Evolutionary conservation across 2,888 invertebrate genomes (phyloP).

Genomic region (Hololepta plana): DNA sequence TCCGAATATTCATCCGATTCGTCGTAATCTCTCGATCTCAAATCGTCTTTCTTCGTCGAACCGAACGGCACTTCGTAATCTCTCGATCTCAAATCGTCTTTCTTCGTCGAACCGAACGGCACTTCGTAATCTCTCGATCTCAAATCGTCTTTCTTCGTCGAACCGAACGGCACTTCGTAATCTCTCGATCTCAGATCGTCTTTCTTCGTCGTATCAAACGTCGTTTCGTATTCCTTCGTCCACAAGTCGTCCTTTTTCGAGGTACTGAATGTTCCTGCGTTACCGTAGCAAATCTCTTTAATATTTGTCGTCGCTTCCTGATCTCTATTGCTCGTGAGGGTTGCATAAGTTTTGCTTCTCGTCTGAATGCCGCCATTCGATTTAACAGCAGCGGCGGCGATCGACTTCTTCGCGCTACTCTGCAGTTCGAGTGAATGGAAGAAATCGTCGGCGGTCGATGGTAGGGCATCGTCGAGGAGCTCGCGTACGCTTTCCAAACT

Average conservation of each 20-base stretch:
- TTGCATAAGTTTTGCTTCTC: slow-evolving; percentile 27
- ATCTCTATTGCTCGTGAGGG: slow-evolving; percentile 11
- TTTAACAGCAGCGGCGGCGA: slow-evolving; percentile 8
- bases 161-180: slow-evolving; percentile 34
- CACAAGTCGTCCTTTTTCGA: slow-evolving; percentile 38
- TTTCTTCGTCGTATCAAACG: slow-evolving; percentile 40
- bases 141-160: slow-evolving; percentile 46
- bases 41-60: slow-evolving; percentile 26
- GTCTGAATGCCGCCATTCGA: slow-evolving; percentile 23
- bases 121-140: slow-evolving; percentile 38
- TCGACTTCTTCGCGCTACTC: slow-evolving; percentile 45
- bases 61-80: slow-evolving; percentile 32
- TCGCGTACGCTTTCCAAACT: slow-evolving; percentile 19
- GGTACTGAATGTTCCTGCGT: slow-evolving; percentile 16
- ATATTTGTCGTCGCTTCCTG: slow-evolving; percentile 13
- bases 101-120: slow-evolving; percentile 25
- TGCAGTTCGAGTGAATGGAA: slow-evolving; percentile 69
- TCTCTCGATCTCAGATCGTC: slow-evolving; percentile 43
- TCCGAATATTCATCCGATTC: slow-evolving; percentile 22
- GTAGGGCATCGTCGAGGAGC: slow-evolving; percentile 33
- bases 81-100: slow-evolving; percentile 29
- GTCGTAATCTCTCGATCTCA: slow-evolving; percentile 10
- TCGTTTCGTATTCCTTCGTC: slow-evolving; percentile 36
- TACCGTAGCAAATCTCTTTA: too few relatives aligned
- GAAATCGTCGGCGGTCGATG: slow-evolving; percentile 66